Evolutionary conservation across 2,797 vertebrate genomes (phyloP).

Genomic region (Tolypeutes matacus): DNA sequence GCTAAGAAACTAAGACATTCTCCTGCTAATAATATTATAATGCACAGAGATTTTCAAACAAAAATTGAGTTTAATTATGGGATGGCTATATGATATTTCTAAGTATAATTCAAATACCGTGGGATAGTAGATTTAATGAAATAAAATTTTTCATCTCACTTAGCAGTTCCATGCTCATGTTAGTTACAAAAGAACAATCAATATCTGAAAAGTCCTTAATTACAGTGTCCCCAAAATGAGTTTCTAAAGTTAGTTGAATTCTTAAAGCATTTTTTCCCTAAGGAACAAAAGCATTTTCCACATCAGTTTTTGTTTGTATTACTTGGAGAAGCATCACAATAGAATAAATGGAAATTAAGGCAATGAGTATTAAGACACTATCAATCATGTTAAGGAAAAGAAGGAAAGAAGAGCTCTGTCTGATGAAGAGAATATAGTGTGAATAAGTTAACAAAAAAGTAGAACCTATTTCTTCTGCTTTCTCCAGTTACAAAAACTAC

Average conservation of each 20-base stretch:
- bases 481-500: not conserved
- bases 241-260: slow-evolving; percentile 14
- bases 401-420: not conserved
- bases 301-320: not conserved
- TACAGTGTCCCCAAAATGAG: not conserved
- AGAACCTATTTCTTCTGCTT: not conserved
- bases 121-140: not conserved
- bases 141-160: slow-evolving; percentile 16
- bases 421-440: not conserved
- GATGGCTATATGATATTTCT: not conserved
- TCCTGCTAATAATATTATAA: not conserved
- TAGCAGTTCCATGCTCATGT: not conserved
- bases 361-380: not conserved
- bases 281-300: not conserved
- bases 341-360: not conserved
- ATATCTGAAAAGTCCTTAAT: not conserved
- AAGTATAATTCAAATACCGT: not conserved
- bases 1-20: not conserved
- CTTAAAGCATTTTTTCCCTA: not conserved
- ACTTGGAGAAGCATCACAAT: not conserved
- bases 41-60: not conserved
- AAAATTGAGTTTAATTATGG: not conserved
- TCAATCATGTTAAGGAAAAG: not conserved
- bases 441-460: not conserved
- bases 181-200: not conserved